Percentiles rank a stretch among this genome's conserved stretches.
phyloP scores from a whole-genome alignment of 2,888 invertebrate species.

The Geophilus truncorum region DNA sequence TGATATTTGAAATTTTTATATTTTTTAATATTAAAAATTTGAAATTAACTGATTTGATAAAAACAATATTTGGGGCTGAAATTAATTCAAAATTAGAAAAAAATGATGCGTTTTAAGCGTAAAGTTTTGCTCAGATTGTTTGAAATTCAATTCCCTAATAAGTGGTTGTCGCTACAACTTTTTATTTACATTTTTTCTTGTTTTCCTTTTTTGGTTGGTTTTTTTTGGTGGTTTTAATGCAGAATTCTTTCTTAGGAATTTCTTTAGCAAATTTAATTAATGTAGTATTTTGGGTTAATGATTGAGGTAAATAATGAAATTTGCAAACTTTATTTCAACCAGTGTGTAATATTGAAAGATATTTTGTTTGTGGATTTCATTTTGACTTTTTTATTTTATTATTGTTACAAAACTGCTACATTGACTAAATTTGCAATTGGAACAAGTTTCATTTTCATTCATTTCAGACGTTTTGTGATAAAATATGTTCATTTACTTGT shows the following conservation, averaged over 20 bases:
- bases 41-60: too few relatives aligned
- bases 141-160: neutral
- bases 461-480: neutral
- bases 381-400: neutral
- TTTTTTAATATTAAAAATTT: neutral
- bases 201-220: neutral
- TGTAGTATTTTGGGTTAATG: neutral
- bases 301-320: neutral
- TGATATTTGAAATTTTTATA: neutral
- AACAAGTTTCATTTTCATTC: neutral
- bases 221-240: neutral
- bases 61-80: neutral
- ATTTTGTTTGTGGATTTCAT: neutral
- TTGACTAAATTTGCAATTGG: conserved; percentile 3
- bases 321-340: neutral
- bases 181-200: neutral
- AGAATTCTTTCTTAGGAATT: conserved; percentile 17
- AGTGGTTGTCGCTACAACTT: neutral
- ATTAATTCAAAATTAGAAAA: neutral
- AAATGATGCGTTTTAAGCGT: neutral
- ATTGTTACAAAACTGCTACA: neutral
- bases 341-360: neutral
- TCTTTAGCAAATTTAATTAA: conserved; percentile 13
- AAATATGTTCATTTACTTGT: neutral
- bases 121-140: neutral